Evolutionary conservation across 37 sponge, comb jelly and placozoan genomes (phyloP), one percentile per base, ranked within the genome.

Genomic region (Ephydatia muelleri): DNA sequence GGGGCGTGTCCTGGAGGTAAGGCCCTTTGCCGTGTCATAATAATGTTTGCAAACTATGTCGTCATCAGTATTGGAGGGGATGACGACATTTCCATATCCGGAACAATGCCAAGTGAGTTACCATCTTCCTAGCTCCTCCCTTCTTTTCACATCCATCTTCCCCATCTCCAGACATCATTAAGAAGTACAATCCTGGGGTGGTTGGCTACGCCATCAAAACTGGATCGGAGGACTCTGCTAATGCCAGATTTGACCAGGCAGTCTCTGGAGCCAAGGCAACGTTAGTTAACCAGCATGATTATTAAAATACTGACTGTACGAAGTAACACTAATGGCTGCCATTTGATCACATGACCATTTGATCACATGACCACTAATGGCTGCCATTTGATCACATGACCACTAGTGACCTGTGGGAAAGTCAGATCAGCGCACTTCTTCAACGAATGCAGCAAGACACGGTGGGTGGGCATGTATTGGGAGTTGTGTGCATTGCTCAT

Each of bases 1-100:
- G 90, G 35, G 90, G 90, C 34, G 77, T 85, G 0, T 85, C 90
- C 38, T 90, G 90, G 90, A 90, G 86, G 90, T 90, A 82, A 25
- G 38, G 30, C 28, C 30, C 1, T 33, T 71, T 71, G 6, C 1
- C 8, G 16, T 16, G 72, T 77, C n/a, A 76, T n/a, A 21, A 2
- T 30, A 23, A 23, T 28, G 23, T 39, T 22, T 76, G 40, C 36
- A 48, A 77, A 26, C 25, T 77, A 43, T 27, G 47, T 23, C 43
- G 47, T 77, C 47, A 77, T 16, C 48, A 87, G 91, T 34, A 90
- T 90, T 72, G 91, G 91, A 35, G 91, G 91, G 11, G 86, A 90
- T 80, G 65, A 64, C 3, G 83, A 69, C 30, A 2, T 82, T 1
- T 30, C 26, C 22, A 33, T 12, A 3, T 78, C 74, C 14, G 49